These are phyloP conservation scores for Pycnomerus fuliginosus DNA, from an alignment of 2,888 invertebrate genomes.

Conservation along the genomic window DNA sequence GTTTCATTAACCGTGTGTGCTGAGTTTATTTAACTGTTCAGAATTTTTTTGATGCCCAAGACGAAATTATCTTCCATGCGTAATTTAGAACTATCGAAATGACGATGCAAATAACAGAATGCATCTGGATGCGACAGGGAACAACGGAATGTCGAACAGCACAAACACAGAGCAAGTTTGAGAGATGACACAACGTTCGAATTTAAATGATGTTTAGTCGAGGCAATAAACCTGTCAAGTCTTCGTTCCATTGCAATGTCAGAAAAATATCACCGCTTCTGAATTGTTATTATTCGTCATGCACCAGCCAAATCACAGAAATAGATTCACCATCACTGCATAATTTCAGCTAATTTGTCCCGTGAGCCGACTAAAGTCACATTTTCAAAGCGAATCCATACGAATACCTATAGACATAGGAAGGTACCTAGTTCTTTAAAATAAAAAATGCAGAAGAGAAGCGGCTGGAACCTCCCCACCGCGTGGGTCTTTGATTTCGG, in stretches of 20 bases:
- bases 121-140: constrained; percentile 36
- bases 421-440: no score
- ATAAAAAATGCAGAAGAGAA: no score
- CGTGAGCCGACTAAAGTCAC: no score
- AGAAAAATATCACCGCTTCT: constrained; percentile 44
- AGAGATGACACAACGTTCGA: constrained; percentile 48
- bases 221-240: constrained; percentile 50
- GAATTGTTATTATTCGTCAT: constrained; percentile 45
- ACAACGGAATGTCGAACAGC: constrained; percentile 38
- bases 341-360: constrained; percentile 27
- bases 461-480: no score
- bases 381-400: no score
- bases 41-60: no score
- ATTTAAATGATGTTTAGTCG: constrained; percentile 50
- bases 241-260: constrained; percentile 41
- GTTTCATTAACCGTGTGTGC: no score
- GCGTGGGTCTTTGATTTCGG: no score
- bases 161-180: constrained; percentile 36
- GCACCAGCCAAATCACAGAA: constrained; percentile 34
- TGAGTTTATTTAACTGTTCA: no score
- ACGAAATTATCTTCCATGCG: no score
- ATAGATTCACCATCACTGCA: constrained; percentile 8
- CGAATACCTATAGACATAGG: no score
- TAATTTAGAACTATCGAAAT: no score
- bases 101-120: constrained; percentile 31